Conservation (phyloP, 2,113 vertebrate species). For the Strigops habroptila region DNA sequence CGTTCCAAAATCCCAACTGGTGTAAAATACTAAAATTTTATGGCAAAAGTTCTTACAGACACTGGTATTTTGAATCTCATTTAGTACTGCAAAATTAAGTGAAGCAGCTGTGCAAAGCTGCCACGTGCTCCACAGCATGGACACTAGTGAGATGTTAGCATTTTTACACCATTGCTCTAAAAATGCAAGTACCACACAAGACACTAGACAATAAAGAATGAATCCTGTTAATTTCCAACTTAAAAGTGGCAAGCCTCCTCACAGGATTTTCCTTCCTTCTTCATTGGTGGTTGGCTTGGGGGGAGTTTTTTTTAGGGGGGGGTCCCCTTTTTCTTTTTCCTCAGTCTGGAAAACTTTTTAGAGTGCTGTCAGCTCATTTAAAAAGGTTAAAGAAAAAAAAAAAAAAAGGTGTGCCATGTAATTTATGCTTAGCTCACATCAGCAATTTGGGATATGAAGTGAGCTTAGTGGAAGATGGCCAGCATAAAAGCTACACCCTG, state of each 20-base stretch:
- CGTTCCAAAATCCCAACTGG: neutral
- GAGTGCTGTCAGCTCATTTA: neutral
- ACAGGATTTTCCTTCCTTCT: neutral
- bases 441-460: neutral
- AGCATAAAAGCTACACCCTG: neutral
- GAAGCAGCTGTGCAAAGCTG: neutral
- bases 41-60: neutral
- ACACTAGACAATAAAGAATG: neutral
- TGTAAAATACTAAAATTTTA: neutral
- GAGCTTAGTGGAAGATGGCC: neutral
- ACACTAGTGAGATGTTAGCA: neutral
- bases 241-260: neutral
- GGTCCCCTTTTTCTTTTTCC: neutral
- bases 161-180: neutral
- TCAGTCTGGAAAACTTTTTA: neutral
- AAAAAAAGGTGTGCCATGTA: neutral
- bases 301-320: fast-evolving
- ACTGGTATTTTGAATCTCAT: neutral
- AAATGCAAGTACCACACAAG: neutral
- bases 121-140: neutral
- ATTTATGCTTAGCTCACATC: neutral
- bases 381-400: neutral
- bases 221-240: neutral
- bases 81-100: neutral
- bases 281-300: neutral